These are phyloP conservation scores for Euplagia quadripunctaria DNA, from an alignment of 2,888 invertebrate species.

Conservation along the genomic window DNA sequence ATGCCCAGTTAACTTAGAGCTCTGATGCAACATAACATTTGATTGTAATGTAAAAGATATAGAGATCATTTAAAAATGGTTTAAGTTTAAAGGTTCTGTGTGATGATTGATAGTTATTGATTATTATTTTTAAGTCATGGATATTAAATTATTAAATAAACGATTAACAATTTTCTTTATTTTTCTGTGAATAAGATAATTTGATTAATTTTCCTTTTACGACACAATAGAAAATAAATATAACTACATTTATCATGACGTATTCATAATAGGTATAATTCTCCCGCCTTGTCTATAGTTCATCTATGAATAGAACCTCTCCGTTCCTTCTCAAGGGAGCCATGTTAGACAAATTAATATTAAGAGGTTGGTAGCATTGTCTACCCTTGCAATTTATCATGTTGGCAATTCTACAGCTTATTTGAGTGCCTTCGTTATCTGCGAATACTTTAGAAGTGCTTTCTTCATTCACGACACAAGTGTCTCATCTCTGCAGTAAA, in stretches of 20 bases:
- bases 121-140: constrained; percentile 11
- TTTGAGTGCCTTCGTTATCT: neutral
- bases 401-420: neutral
- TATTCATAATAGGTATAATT: neutral
- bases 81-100: constrained; percentile 11
- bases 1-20: constrained; percentile 52
- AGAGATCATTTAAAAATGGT: constrained; percentile 32
- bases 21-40: constrained; percentile 24
- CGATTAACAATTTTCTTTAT: neutral
- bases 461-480: neutral
- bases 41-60: constrained; percentile 16
- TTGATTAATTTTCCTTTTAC: neutral
- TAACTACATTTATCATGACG: neutral
- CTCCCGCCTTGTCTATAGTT: neutral
- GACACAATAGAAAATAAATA: neutral
- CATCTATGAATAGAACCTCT: constrained; percentile 12
- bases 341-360: constrained; percentile 3
- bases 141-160: neutral
- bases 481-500: neutral
- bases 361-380: constrained; percentile 16
- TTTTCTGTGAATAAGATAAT: neutral
- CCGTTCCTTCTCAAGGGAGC: constrained; percentile 6
- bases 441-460: neutral
- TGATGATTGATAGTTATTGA: constrained; percentile 41
- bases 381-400: constrained; percentile 8